phyloP scores from a whole-genome alignment of 2,797 vertebrate genomes.

The Ficedula albicollis region DNA sequence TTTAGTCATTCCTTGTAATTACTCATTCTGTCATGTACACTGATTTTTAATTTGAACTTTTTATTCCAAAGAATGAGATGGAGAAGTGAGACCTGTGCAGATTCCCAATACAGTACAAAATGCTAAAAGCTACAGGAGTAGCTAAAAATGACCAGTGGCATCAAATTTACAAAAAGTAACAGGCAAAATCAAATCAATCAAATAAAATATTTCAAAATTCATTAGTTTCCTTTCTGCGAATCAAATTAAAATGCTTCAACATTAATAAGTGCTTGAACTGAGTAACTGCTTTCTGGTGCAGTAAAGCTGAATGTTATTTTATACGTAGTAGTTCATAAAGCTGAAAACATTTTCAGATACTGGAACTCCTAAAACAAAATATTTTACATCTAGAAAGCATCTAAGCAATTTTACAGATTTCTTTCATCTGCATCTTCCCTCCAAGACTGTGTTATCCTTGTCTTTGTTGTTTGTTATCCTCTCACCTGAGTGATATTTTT shows the following conservation, averaged over 20 bases:
- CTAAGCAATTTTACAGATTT: conserved; percentile 61
- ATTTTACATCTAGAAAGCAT: conserved; percentile 62
- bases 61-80: background rate
- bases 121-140: background rate
- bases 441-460: conserved; percentile 57
- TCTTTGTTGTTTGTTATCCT: conserved; percentile 65
- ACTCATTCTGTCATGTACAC: background rate
- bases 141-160: background rate
- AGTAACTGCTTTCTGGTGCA: conserved; percentile 26
- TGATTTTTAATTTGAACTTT: background rate
- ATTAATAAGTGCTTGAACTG: background rate
- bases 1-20: background rate
- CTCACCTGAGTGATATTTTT: conserved; percentile 65
- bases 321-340: conserved; percentile 44
- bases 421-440: conserved; percentile 60
- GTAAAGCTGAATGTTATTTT: conserved; percentile 46
- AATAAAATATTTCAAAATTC: conserved; percentile 3
- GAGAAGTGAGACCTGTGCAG: background rate
- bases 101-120: background rate
- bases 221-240: background rate
- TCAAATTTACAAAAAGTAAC: background rate
- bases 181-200: background rate
- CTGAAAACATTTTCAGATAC: conserved; percentile 56
- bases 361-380: conserved; percentile 37
- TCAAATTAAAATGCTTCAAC: background rate